A percentile compares a stretch with the other conserved stretches of the same genome.
Conservation (phyloP, 2,888 invertebrate genomes). For the Luperina nickerlii region DNA sequence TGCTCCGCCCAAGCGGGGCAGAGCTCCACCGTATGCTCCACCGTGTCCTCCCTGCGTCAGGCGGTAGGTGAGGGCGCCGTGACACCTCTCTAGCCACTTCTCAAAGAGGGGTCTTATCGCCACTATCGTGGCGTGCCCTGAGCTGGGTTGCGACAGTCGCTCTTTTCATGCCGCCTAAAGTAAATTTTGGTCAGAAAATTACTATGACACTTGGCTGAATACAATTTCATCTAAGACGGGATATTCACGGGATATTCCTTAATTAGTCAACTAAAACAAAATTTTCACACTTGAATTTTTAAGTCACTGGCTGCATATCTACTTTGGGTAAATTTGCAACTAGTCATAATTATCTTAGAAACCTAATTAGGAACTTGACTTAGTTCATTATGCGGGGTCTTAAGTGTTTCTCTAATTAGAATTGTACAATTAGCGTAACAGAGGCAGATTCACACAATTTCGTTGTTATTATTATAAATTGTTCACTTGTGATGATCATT, state of each 20-base stretch:
- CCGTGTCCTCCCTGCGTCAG: too few species aligned
- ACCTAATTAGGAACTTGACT: slow-evolving; percentile 50
- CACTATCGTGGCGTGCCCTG: too few species aligned
- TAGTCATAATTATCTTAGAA: slow-evolving; percentile 55
- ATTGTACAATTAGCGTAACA: slow-evolving; percentile 30
- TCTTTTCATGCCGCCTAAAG: too few species aligned
- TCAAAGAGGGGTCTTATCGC: too few species aligned
- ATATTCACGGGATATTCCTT: not conserved
- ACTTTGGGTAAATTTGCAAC: slow-evolving; percentile 33
- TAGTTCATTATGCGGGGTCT: slow-evolving; percentile 39
- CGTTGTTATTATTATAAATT: not conserved
- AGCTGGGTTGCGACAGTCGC: too few species aligned
- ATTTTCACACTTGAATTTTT: slow-evolving; percentile 21
- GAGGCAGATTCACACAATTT: not conserved
- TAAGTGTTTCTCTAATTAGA: slow-evolving; percentile 46
- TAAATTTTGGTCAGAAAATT: not conserved
- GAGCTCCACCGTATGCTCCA: too few species aligned
- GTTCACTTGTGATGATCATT: not conserved
- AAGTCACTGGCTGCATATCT: slow-evolving; percentile 8
- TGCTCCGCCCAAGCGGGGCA: too few species aligned
- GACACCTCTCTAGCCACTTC: too few species aligned
- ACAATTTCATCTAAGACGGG: not conserved
- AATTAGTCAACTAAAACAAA: slow-evolving; percentile 14
- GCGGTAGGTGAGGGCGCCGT: too few species aligned
- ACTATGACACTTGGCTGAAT: not conserved